Conservation (phyloP, 2,888 invertebrate species). For the Julus scandinavius region DNA sequence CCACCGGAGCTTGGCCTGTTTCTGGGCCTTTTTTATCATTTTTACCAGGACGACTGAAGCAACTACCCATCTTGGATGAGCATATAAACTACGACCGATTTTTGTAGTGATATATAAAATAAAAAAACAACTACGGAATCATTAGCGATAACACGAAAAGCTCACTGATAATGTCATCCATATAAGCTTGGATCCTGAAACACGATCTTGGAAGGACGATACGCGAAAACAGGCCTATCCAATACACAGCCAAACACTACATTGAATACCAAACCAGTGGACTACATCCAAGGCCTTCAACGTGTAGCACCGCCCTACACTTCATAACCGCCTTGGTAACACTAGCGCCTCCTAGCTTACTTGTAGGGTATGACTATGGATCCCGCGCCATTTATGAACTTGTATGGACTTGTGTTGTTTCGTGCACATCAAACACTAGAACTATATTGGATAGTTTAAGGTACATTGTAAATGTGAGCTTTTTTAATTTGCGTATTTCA, state of each 20-base stretch:
- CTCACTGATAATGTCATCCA: neutral
- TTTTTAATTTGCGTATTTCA: too few species aligned
- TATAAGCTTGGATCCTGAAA: neutral
- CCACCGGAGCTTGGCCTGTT: conserved; percentile 8
- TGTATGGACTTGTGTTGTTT: neutral
- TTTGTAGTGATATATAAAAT: neutral
- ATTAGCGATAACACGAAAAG: neutral
- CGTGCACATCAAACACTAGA: neutral
- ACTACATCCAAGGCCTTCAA: neutral
- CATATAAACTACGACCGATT: neutral
- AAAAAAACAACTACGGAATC: neutral
- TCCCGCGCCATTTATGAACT: neutral
- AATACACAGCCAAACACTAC: neutral
- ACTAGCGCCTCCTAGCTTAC: neutral
- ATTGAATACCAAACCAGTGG: neutral
- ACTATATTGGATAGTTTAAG: too few species aligned
- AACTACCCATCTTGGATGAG: conserved; percentile 58
- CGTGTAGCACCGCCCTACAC: neutral
- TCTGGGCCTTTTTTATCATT: conserved; percentile 47
- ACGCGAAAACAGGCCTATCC: neutral
- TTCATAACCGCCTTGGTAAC: neutral
- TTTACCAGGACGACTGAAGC: conserved; percentile 58
- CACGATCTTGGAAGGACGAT: neutral
- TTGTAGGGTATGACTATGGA: neutral
- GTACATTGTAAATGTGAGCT: too few species aligned